These are phyloP conservation scores for Dendrolimus punctatus DNA, from an alignment of 1,140 invertebrate genomes.

Conservation along the genomic window DNA sequence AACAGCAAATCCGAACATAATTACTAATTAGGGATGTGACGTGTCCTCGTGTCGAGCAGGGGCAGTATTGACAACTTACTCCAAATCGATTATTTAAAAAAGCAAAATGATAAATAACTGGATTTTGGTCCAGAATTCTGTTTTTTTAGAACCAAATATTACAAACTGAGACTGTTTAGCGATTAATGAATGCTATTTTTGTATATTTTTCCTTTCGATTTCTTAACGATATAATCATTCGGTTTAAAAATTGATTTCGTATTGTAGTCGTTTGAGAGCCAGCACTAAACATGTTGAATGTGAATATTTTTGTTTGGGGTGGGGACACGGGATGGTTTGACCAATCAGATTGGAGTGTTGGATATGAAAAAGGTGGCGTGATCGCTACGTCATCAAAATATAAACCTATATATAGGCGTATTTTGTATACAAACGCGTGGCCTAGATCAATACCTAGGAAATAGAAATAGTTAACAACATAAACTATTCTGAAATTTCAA, in stretches of 20 bases:
- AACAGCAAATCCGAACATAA: constrained; percentile 29
- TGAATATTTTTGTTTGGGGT: constrained; percentile 43
- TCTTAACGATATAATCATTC: constrained; percentile 6
- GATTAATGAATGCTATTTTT: background rate
- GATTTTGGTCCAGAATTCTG: too few relatives aligned
- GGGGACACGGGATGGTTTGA: constrained; percentile 23
- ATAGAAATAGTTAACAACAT: constrained; percentile 1
- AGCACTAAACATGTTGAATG: constrained; percentile 58
- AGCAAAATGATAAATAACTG: too few relatives aligned
- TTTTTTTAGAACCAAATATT: too few relatives aligned
- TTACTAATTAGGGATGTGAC: constrained; percentile 26
- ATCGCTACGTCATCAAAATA: constrained; percentile 58
- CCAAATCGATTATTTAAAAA: too few relatives aligned
- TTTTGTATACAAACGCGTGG: constrained; percentile 13
- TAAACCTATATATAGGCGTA: constrained; percentile 18
- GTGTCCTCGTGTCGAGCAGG: background rate
- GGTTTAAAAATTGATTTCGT: constrained; percentile 16
- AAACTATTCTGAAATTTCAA: background rate
- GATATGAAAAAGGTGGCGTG: constrained; percentile 61
- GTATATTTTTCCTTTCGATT: background rate
- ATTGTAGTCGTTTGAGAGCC: constrained; percentile 4
- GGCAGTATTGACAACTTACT: background rate
- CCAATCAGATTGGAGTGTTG: constrained; percentile 47
- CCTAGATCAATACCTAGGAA: constrained; percentile 8
- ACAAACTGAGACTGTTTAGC: background rate